These are phyloP conservation scores for Lycophotia porphyrea DNA, from an alignment of 2,888 invertebrate species.

Conservation along the genomic window DNA sequence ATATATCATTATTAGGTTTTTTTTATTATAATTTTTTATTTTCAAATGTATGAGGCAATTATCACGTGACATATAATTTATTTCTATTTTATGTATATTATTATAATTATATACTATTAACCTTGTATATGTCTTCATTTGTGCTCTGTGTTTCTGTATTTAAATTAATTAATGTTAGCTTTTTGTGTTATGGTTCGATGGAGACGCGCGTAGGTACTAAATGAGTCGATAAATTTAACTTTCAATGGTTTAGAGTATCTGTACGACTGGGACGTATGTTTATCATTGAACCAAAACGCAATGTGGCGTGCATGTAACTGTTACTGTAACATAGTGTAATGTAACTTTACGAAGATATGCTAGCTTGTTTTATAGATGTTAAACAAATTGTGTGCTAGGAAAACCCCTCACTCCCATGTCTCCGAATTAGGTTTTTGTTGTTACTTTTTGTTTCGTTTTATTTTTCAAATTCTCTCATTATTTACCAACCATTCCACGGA, in stretches of 20 bases:
- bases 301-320: conserved; percentile 89
- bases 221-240: conserved; percentile 62
- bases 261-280: conserved; percentile 70
- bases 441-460: conserved; percentile 71
- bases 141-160: conserved; percentile 89
- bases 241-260: conserved; percentile 72
- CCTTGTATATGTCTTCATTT: conserved; percentile 89
- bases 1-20: conserved; percentile 88
- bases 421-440: conserved; percentile 80
- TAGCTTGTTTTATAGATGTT: conserved; percentile 89
- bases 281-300: conserved; percentile 89
- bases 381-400: conserved; percentile 85
- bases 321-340: conserved; percentile 88
- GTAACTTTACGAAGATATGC: conserved; percentile 85
- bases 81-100: conserved; percentile 79
- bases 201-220: conserved; percentile 75
- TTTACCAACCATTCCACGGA: conserved; percentile 68
- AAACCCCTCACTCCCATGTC: conserved; percentile 84
- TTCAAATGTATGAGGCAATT: conserved; percentile 89
- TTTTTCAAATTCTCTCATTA: conserved; percentile 72
- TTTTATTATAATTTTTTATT: conserved; percentile 79
- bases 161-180: conserved; percentile 87
- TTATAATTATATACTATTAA: conserved; percentile 84
- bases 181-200: conserved; percentile 90
- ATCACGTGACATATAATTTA: conserved; percentile 88